Conservation (phyloP, 2,888 invertebrate genomes). For the Caenorhabditis angaria region DNA sequence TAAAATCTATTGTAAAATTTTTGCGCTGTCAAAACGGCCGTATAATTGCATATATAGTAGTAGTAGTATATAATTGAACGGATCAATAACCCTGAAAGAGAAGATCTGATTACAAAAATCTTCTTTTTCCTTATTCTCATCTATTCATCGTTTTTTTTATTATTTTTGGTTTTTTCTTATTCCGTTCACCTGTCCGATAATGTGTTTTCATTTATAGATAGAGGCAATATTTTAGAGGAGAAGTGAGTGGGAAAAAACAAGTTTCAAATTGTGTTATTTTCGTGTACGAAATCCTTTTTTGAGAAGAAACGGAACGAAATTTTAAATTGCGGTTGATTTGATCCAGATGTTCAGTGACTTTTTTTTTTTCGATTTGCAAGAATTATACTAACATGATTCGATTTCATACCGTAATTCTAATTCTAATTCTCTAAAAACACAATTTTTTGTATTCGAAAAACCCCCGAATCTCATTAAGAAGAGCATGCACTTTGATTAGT, state of each 20-base stretch:
- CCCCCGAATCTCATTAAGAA: neutral
- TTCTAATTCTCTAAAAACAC: too few species aligned
- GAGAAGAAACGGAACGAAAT: neutral
- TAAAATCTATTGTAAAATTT: slow-evolving; percentile 4
- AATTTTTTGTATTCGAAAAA: too few species aligned
- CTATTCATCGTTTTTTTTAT: too few species aligned
- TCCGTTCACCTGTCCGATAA: neutral
- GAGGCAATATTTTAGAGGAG: too few species aligned
- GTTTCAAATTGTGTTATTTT: slow-evolving; percentile 4
- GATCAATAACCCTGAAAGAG: neutral
- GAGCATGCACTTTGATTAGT: neutral
- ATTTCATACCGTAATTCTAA: too few species aligned
- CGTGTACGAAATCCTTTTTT: neutral
- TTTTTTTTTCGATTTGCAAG: neutral
- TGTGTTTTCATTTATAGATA: too few species aligned
- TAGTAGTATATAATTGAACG: neutral
- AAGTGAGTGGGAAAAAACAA: neutral
- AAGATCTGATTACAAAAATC: neutral
- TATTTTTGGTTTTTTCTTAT: too few species aligned
- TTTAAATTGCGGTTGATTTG: neutral
- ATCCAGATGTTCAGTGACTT: neutral
- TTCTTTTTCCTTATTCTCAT: too few species aligned
- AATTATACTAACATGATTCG: too few species aligned
- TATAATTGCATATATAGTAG: neutral
- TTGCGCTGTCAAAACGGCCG: too few species aligned